Conservation (phyloP, 2,888 invertebrate species). For the Polietes domitor region DNA sequence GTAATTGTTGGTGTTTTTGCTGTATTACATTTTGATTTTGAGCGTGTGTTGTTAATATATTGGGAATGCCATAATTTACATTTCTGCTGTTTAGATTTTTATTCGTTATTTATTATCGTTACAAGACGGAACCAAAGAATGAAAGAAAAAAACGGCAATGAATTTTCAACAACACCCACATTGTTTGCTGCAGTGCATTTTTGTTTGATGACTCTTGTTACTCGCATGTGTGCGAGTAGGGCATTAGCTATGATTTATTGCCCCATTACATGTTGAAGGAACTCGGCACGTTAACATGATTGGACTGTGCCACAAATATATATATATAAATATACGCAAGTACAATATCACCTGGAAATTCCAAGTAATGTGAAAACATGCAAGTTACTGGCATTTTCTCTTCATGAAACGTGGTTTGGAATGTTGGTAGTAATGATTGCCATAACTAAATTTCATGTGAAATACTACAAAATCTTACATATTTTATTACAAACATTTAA, state of each 20-base stretch:
- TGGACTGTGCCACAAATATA: background rate
- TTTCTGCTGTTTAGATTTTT: constrained; percentile 45
- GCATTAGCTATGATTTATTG: constrained; percentile 62
- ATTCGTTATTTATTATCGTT: constrained; percentile 41
- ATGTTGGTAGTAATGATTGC: too few relatives aligned
- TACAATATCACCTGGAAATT: too few relatives aligned
- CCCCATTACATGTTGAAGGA: constrained; percentile 61
- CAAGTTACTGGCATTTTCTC: too few relatives aligned
- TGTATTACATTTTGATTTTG: constrained; percentile 58
- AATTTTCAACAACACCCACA: constrained; percentile 52
- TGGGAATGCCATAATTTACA: constrained; percentile 63
- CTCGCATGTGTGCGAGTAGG: constrained; percentile 48
- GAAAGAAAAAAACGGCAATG: background rate
- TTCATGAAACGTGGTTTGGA: too few relatives aligned
- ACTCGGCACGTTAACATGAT: constrained; percentile 11
- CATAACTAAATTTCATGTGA: too few relatives aligned
- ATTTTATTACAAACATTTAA: too few relatives aligned
- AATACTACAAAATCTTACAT: too few relatives aligned
- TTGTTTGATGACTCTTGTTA: constrained; percentile 37
- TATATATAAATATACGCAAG: too few relatives aligned
- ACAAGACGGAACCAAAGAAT: background rate
- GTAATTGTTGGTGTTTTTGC: constrained; percentile 61
- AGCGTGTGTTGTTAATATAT: constrained; percentile 63
- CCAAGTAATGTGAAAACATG: too few relatives aligned
- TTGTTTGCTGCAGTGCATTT: constrained; percentile 39